Conservation (phyloP, 2,888 invertebrate species). For the Aplocera efformata region DNA sequence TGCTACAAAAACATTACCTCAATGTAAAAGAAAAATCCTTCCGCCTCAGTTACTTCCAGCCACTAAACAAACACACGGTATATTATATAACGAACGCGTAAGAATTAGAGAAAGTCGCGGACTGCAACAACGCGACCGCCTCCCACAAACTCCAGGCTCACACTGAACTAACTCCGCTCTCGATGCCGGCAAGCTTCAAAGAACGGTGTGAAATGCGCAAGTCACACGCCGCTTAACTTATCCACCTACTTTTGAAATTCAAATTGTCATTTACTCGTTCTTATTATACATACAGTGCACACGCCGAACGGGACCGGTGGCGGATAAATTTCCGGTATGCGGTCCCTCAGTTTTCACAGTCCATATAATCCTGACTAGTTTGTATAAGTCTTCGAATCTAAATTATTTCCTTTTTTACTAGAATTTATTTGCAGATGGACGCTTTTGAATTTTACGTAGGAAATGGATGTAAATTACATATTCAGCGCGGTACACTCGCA, state of each 20-base stretch:
- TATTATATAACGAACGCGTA: slow-evolving; percentile 70
- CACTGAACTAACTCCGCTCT: slow-evolving; percentile 66
- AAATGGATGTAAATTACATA: slow-evolving; percentile 7
- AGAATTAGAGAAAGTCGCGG: slow-evolving; percentile 49
- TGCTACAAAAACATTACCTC: slow-evolving; percentile 25
- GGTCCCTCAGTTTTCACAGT: slow-evolving; percentile 41
- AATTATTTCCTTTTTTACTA: slow-evolving; percentile 30
- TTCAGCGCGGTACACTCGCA: slow-evolving; percentile 1
- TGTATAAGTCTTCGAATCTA: slow-evolving; percentile 30
- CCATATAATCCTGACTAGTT: slow-evolving; percentile 33
- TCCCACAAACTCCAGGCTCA: slow-evolving; percentile 38
- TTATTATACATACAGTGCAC: slow-evolving; percentile 58
- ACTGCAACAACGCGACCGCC: slow-evolving; percentile 41
- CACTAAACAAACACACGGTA: slow-evolving; percentile 66
- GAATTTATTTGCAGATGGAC: slow-evolving; percentile 15
- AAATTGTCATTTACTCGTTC: slow-evolving; percentile 62
- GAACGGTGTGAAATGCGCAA: slow-evolving; percentile 74
- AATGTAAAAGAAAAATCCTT: slow-evolving; percentile 19
- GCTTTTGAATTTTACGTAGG: slow-evolving; percentile 14
- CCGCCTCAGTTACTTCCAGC: slow-evolving; percentile 22
- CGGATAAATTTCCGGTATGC: slow-evolving; percentile 45
- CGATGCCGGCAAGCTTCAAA: slow-evolving; percentile 50
- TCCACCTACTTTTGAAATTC: slow-evolving; percentile 67
- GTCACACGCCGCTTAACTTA: slow-evolving; percentile 70
- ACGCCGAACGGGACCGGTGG: slow-evolving; percentile 36